Percentiles rank a stretch among this genome's conserved stretches.
Conservation (phyloP, 2,113 vertebrate species). For the Callithrix jacchus region DNA sequence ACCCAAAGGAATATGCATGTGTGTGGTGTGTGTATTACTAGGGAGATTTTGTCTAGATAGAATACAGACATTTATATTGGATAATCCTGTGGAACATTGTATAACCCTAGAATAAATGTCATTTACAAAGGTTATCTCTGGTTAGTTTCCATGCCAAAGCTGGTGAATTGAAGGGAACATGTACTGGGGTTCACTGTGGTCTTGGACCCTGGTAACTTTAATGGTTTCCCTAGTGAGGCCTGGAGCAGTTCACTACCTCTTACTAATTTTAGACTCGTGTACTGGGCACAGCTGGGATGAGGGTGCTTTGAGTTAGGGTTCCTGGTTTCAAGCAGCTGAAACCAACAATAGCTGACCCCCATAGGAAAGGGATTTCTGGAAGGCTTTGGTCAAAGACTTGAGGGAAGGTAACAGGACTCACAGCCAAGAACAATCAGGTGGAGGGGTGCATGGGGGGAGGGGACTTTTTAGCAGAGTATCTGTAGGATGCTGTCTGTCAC, state of each 20-base stretch:
- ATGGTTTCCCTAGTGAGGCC: not conserved
- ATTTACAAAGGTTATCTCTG: slow-evolving; percentile 32
- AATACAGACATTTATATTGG: not conserved
- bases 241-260: not conserved
- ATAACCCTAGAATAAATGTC: slow-evolving; percentile 5
- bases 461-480: not conserved
- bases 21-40: not conserved
- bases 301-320: slow-evolving; percentile 13
- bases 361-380: slow-evolving; percentile 13
- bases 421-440: not conserved
- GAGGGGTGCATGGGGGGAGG: too few species aligned
- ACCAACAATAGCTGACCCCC: not conserved
- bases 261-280: not conserved
- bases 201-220: not conserved
- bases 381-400: not conserved
- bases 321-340: slow-evolving; percentile 24
- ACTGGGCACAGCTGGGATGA: not conserved
- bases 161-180: not conserved
- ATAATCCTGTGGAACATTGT: not conserved
- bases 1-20: not conserved
- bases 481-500: not conserved
- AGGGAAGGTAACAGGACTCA: not conserved
- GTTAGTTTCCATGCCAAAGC: slow-evolving; percentile 9
- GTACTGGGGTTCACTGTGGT: not conserved
- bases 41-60: not conserved